Percentiles rank a stretch among this genome's conserved stretches.
phyloP scores from a whole-genome alignment of 2,888 invertebrate genomes.

The Temnothorax ravouxi region DNA sequence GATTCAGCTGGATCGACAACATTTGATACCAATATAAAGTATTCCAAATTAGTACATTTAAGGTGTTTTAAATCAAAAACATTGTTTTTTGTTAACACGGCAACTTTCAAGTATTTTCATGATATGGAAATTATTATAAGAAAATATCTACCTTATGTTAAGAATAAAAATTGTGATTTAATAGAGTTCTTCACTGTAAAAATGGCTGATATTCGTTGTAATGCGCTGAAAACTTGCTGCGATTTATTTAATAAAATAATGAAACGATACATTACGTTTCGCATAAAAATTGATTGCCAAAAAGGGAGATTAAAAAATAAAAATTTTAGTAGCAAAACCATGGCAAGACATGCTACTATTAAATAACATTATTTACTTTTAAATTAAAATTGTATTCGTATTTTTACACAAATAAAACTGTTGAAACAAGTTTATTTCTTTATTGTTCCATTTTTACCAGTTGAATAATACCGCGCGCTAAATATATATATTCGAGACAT shows the following conservation, averaged over 20 bases:
- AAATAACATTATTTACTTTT: background rate
- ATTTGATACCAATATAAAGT: background rate
- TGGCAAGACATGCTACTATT: background rate
- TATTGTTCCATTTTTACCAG: background rate
- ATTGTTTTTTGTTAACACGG: constrained; percentile 5
- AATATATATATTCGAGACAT: background rate
- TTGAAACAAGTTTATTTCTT: background rate
- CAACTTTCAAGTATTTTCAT: background rate
- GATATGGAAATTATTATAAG: background rate
- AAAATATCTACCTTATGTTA: constrained; percentile 16
- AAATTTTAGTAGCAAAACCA: background rate
- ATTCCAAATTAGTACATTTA: background rate
- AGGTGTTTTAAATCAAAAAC: background rate
- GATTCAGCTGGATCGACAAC: background rate
- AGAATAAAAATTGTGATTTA: constrained; percentile 1
- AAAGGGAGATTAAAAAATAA: background rate
- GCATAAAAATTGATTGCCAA: background rate
- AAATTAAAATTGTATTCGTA: too few species aligned
- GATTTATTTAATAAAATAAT: constrained; percentile 15
- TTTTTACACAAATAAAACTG: background rate
- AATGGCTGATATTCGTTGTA: background rate
- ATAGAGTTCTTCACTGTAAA: background rate
- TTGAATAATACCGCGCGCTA: constrained; percentile 5
- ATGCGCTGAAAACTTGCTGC: background rate
- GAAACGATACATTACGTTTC: constrained; percentile 1